phyloP scores from a whole-genome alignment of 2,888 invertebrate species.

The Emmelina monodactyla region DNA sequence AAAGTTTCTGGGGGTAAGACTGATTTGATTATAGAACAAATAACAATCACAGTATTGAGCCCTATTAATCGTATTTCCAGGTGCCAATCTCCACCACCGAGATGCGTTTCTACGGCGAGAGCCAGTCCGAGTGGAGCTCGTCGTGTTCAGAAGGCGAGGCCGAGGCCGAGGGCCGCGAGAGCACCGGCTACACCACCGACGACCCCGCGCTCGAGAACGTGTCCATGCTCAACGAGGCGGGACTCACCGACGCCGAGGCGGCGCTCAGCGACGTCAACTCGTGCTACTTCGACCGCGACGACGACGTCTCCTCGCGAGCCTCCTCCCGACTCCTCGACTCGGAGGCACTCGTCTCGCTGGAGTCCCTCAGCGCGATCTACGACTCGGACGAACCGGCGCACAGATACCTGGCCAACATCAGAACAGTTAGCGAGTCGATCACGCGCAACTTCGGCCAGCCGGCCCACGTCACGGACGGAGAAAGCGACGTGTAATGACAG shows the following conservation, averaged over 20 bases:
- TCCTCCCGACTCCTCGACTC: constrained; percentile 83
- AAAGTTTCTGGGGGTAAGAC: no score
- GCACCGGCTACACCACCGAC: constrained; percentile 87
- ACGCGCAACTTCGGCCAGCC: constrained; percentile 79
- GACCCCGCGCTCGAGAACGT: constrained; percentile 87
- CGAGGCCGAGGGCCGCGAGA: constrained; percentile 67
- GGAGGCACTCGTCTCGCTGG: constrained; percentile 78
- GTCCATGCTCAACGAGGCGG: constrained; percentile 85
- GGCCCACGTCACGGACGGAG: constrained; percentile 70
- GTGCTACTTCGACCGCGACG: constrained; percentile 75
- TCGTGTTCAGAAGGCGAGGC: constrained; percentile 66
- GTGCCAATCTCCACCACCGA: constrained; percentile 47
- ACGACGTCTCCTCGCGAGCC: constrained; percentile 85
- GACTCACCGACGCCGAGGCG: constrained; percentile 87
- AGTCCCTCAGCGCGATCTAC: constrained; percentile 84
- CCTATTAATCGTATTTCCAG: no score
- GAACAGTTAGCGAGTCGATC: constrained; percentile 79
- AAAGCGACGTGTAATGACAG: constrained; percentile 68
- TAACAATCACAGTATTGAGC: no score
- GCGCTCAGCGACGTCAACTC: constrained; percentile 88
- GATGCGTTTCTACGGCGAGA: constrained; percentile 65
- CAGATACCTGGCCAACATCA: constrained; percentile 75
- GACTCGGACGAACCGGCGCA: constrained; percentile 73
- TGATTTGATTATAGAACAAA: no score
- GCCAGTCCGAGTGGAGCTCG: constrained; percentile 84